Evolutionary conservation across 2,113 vertebrate genomes (phyloP).

Genomic region (Epinephelus moara): DNA sequence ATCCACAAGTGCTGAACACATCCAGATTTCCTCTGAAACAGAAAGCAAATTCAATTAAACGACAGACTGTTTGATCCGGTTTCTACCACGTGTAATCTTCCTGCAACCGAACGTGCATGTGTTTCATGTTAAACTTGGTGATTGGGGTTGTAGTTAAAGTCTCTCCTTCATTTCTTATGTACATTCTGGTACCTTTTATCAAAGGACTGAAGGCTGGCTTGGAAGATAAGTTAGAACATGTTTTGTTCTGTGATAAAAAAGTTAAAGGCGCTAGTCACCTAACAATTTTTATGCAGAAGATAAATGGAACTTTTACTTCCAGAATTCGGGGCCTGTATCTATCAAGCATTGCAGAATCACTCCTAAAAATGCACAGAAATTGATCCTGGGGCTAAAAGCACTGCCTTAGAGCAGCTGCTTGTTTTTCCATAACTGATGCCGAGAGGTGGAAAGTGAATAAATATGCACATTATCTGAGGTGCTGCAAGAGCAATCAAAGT

Average conservation of each 20-base stretch:
- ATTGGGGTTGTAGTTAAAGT: neutral
- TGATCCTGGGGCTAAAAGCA: neutral
- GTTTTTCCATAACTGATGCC: neutral
- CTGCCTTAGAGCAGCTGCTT: neutral
- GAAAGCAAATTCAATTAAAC: neutral
- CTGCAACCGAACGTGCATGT: neutral
- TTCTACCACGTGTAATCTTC: neutral
- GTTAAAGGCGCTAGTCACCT: neutral
- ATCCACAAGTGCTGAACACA: neutral
- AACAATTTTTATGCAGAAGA: neutral
- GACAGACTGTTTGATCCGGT: neutral
- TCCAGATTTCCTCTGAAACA: neutral
- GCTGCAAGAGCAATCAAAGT: neutral
- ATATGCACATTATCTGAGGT: neutral
- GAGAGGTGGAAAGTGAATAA: neutral
- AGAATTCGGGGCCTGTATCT: neutral
- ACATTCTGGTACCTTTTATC: neutral
- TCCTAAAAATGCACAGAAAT: neutral
- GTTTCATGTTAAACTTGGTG: neutral
- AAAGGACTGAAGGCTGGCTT: too few species aligned
- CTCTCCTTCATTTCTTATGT: too few species aligned
- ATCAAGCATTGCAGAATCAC: neutral
- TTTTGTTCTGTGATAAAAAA: neutral
- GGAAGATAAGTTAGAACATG: neutral
- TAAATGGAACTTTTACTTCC: neutral